Evolutionary conservation across 2,797 vertebrate genomes (phyloP), one percentile per base, ranked within the genome.

Genomic region (Acrocephalus scirpaceus): DNA sequence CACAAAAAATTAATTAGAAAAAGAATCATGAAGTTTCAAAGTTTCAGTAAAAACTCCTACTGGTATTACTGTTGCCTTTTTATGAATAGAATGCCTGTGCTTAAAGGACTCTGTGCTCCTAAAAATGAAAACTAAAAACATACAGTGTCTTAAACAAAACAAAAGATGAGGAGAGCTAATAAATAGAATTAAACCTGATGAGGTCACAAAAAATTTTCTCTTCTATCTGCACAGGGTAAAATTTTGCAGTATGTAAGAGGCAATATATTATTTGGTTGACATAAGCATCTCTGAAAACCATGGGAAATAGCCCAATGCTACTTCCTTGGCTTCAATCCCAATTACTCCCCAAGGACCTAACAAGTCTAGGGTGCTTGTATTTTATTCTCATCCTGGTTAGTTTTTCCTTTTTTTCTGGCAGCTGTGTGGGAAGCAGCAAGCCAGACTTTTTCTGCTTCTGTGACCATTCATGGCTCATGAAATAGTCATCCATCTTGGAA

Each of bases 101-200:
- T 61, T 81, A 93, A 78, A 80, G 64, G 23, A 50, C 27, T 91
- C 42, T 76, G 36, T 40, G 16, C 22, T 81, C 45, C 73, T 79
- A 69, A 90, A 92, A 89, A 71, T 66, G 4, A 30, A 51, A 93
- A 73, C 76, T 93, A 70, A 91, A 95, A 84, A 20, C 57, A 54
- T 89, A 48, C 1, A 4, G 10, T 70, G 32, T 87, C 48, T 92
- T 73, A 81, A 47, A 47, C 22, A 83, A 85, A 93, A 58, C 20
- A 18, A 65, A 93, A 71, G 7, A 50, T 32, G 45, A 88, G 10
- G 7, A 9, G 13, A 70, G 13, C 12, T 86, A 65, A 67, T 92
- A 90, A 90, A 72, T 51, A 53, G 16, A 44, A 58, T 64, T 80
- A 65, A 90, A 94, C 9, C 29, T 71, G 26, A 66, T 38, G 44